These are phyloP conservation scores for Drosophila littoralis DNA, from an alignment of 1,140 invertebrate species.

Conservation along the genomic window DNA sequence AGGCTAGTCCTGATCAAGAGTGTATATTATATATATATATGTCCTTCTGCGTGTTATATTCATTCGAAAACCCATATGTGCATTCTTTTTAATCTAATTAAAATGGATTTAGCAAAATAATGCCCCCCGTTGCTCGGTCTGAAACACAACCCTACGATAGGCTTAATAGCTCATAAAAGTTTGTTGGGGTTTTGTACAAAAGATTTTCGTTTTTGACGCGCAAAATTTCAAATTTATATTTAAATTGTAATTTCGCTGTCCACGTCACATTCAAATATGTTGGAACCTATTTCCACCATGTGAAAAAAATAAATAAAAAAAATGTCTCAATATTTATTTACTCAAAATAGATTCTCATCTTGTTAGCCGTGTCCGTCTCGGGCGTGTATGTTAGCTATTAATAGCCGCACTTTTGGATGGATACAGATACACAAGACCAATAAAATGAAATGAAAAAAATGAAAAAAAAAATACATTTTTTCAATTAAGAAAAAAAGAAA, in stretches of 20 bases:
- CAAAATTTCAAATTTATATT: not conserved
- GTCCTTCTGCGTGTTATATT: too few species aligned
- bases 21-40: too few species aligned
- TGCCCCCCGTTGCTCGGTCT: too few species aligned
- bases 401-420: slow-evolving; percentile 62
- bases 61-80: too few species aligned
- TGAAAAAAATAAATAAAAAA: slow-evolving; percentile 37
- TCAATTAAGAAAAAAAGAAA: slow-evolving; percentile 42
- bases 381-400: slow-evolving; percentile 65
- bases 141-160: too few species aligned
- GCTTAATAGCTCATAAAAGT: too few species aligned
- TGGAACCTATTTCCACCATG: slow-evolving; percentile 17
- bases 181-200: too few species aligned
- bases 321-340: slow-evolving; percentile 76
- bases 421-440: slow-evolving; percentile 34
- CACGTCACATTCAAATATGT: slow-evolving; percentile 9
- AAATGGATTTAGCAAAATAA: too few species aligned
- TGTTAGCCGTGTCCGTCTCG: slow-evolving; percentile 58
- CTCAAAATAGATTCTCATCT: slow-evolving; percentile 75
- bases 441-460: slow-evolving; percentile 27
- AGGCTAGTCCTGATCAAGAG: too few species aligned
- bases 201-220: too few species aligned
- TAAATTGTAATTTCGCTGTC: slow-evolving; percentile 31
- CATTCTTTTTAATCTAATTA: too few species aligned
- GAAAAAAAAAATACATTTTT: slow-evolving; percentile 36